Percentiles rank a stretch among this genome's conserved stretches.
Conservation (phyloP, 2,888 invertebrate genomes). For the Tortricodes alternella region DNA sequence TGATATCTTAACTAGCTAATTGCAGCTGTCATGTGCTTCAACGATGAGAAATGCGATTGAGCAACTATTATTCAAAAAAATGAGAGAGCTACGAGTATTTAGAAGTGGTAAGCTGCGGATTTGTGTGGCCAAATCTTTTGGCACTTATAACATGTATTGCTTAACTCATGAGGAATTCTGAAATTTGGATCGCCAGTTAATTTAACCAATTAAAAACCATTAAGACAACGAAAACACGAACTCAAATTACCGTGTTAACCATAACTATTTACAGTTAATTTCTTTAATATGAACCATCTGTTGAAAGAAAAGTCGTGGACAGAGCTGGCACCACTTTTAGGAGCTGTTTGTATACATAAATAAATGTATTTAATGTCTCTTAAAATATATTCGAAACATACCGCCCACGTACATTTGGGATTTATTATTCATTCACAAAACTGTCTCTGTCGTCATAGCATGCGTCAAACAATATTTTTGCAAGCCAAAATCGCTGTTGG, state of each 20-base stretch:
- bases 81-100: background rate
- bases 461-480: constrained; percentile 46
- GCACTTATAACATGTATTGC: too few species aligned
- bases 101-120: too few species aligned
- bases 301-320: constrained; percentile 7
- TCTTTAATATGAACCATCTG: constrained; percentile 25
- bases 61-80: background rate
- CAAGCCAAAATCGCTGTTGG: constrained; percentile 44
- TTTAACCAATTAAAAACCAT: constrained; percentile 13
- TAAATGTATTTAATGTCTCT: constrained; percentile 10
- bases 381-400: constrained; percentile 11
- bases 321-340: constrained; percentile 19
- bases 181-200: background rate
- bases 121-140: too few species aligned
- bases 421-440: constrained; percentile 34
- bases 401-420: constrained; percentile 18
- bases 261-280: constrained; percentile 19
- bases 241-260: constrained; percentile 18
- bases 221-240: constrained; percentile 17
- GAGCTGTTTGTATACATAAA: constrained; percentile 10
- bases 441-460: constrained; percentile 33
- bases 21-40: background rate
- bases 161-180: too few species aligned
- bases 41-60: constrained; percentile 13
- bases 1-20: constrained; percentile 22